Percentiles rank a stretch among this genome's conserved stretches.
Evolutionary conservation across 2,797 vertebrate species (phyloP).

Genomic region (Argya squamiceps): DNA sequence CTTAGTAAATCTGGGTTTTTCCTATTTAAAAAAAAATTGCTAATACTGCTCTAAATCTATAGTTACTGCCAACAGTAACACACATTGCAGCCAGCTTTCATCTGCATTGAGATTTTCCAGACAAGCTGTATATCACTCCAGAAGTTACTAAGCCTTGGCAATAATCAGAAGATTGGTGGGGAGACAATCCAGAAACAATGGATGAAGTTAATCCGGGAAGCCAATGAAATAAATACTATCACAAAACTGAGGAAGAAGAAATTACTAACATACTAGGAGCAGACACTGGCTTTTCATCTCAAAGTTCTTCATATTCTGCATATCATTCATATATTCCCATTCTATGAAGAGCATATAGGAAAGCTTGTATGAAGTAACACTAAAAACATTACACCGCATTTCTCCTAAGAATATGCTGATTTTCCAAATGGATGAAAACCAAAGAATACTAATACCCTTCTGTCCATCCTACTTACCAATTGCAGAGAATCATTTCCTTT

Average conservation of each 20-base stretch:
- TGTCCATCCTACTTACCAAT: not conserved
- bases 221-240: not conserved
- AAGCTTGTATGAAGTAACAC: not conserved
- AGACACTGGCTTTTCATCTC: not conserved
- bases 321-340: not conserved
- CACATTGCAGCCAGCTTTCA: conserved; percentile 32
- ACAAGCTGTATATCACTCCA: conserved; percentile 29
- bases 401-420: not conserved
- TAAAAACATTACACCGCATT: not conserved
- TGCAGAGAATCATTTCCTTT: not conserved
- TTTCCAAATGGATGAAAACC: not conserved
- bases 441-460: not conserved
- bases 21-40: not conserved
- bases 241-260: not conserved
- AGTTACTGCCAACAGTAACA: conserved; percentile 41
- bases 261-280: not conserved
- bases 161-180: not conserved
- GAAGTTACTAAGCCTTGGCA: conserved; percentile 45
- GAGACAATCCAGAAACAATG: not conserved
- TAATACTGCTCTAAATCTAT: conserved; percentile 1
- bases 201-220: not conserved
- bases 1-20: not conserved
- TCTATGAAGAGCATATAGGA: not conserved
- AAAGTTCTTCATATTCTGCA: not conserved
- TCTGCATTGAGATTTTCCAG: conserved; percentile 51